Conservation (phyloP, 2,888 invertebrate species). For the Synergus itoensis region DNA sequence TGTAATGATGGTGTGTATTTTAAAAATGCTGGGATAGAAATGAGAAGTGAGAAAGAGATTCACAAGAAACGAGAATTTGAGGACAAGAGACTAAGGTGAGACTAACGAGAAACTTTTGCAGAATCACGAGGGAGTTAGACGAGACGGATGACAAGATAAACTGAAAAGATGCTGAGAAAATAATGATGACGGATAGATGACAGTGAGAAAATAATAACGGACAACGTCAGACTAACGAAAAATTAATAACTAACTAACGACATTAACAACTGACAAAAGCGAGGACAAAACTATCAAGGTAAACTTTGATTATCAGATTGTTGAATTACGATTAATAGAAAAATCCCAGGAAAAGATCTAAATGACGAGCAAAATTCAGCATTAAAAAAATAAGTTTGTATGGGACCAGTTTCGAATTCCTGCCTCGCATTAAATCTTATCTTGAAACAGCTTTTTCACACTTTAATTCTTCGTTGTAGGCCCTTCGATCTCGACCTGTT, state of each 20-base stretch:
- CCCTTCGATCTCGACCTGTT: slow-evolving; percentile 31
- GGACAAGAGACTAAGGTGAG: background rate
- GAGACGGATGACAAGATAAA: too few relatives aligned
- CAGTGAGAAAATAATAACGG: too few relatives aligned
- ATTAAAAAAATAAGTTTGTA: background rate
- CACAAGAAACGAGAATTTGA: background rate
- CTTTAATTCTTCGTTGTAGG: slow-evolving; percentile 27
- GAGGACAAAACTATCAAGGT: too few relatives aligned
- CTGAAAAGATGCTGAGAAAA: too few relatives aligned
- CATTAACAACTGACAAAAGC: too few relatives aligned
- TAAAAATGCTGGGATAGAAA: background rate
- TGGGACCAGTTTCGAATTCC: slow-evolving; percentile 19
- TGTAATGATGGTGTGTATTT: background rate
- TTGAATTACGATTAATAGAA: background rate
- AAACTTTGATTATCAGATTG: background rate
- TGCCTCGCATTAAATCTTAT: slow-evolving; percentile 19
- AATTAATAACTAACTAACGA: too few relatives aligned
- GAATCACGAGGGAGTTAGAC: too few relatives aligned
- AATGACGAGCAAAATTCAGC: background rate
- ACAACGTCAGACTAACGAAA: too few relatives aligned
- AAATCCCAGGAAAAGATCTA: background rate
- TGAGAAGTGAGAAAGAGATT: background rate
- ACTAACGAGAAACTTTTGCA: too few relatives aligned
- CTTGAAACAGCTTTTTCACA: slow-evolving; percentile 21
- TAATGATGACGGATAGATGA: too few relatives aligned